Evolutionary conservation across 2,113 vertebrate genomes (phyloP).

Genomic region (Leptodactylus fuscus): DNA sequence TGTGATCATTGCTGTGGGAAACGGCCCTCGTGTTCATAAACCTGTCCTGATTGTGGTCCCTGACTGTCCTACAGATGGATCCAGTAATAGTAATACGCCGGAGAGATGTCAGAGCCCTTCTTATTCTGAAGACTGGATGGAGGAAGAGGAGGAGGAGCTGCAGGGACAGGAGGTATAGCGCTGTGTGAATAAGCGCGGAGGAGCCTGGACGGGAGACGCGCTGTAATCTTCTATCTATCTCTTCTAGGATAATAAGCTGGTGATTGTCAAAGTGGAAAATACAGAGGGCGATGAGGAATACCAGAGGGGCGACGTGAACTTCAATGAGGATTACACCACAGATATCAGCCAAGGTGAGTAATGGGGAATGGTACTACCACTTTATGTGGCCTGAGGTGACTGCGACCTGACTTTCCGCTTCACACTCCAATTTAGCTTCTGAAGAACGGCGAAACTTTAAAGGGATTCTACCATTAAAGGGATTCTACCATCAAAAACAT

Average conservation of each 20-base stretch:
- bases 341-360: slow-evolving; percentile 13
- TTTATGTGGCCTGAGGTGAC: no score
- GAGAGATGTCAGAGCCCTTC: neutral
- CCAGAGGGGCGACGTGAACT: neutral
- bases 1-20: no score
- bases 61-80: neutral
- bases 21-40: no score
- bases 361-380: no score
- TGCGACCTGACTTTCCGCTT: no score
- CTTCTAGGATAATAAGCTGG: neutral
- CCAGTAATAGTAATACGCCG: neutral
- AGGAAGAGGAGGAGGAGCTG: neutral
- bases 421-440: no score
- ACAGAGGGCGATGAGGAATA: neutral
- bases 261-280: slow-evolving; percentile 9
- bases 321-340: neutral
- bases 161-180: neutral
- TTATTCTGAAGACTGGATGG: neutral
- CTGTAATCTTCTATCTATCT: neutral
- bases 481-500: no score
- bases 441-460: no score
- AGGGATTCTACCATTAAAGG: no score
- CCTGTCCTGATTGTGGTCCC: no score
- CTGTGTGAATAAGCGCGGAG: neutral
- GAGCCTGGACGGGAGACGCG: neutral